phyloP scores from a whole-genome alignment of 2,113 vertebrate genomes.

The Brachypteracias leptosomus region DNA sequence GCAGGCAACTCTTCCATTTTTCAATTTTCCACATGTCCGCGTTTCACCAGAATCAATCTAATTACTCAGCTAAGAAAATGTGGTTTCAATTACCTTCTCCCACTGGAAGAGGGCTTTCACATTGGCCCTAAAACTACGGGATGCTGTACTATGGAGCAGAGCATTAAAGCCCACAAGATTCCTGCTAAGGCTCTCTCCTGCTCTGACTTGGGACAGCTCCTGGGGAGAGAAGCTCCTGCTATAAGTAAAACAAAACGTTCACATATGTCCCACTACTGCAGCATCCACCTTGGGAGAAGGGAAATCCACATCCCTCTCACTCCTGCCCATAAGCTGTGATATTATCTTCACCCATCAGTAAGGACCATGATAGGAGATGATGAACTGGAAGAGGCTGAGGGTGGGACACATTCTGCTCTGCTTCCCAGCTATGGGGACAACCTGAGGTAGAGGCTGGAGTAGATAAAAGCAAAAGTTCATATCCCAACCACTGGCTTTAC shows the following conservation, averaged over 20 bases:
- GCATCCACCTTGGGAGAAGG: background rate
- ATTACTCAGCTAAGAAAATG: constrained; percentile 5
- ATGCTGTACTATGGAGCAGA: background rate
- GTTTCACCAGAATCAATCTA: constrained; percentile 20
- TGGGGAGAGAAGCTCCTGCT: background rate
- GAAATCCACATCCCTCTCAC: background rate
- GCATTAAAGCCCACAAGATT: background rate
- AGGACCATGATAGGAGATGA: background rate
- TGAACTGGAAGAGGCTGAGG: background rate
- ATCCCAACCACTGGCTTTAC: background rate
- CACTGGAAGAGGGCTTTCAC: background rate
- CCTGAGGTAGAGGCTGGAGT: rapidly evolving
- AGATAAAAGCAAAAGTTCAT: background rate
- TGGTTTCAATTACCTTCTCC: background rate
- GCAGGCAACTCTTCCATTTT: background rate
- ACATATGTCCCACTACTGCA: background rate
- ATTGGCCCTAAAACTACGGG: background rate
- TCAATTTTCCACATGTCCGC: constrained; percentile 28
- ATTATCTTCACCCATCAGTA: background rate
- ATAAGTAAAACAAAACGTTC: background rate
- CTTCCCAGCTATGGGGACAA: background rate
- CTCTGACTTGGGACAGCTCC: background rate
- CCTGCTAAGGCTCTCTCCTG: background rate
- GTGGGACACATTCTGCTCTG: background rate
- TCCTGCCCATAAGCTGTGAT: background rate